These are phyloP conservation scores for Drosophila rhopaloa DNA, from an alignment of 1,140 invertebrate species.

Conservation along the genomic window DNA sequence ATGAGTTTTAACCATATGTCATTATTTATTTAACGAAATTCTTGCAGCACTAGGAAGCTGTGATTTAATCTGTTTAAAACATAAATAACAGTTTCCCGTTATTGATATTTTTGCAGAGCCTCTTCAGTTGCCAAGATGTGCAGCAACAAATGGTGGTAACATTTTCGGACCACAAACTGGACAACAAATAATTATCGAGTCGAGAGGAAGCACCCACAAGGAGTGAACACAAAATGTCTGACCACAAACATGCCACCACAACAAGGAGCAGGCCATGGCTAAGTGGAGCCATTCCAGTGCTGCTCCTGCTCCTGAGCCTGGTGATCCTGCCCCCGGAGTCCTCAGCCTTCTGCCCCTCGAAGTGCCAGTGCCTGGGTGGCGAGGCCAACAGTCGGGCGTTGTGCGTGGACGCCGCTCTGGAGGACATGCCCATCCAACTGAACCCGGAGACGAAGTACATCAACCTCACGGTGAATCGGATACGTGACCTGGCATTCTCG, in stretches of 20 bases:
- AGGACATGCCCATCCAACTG: slow-evolving; percentile 94
- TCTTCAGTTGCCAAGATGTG: slow-evolving; percentile 24
- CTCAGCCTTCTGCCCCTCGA: slow-evolving; percentile 90
- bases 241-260: slow-evolving; percentile 19
- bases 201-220: slow-evolving; percentile 15
- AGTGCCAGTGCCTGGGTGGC: slow-evolving; percentile 88
- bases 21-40: background rate
- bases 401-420: slow-evolving; percentile 91
- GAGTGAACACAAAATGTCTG: slow-evolving; percentile 37
- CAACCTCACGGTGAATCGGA: slow-evolving; percentile 91
- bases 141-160: slow-evolving; percentile 30
- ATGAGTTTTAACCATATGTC: background rate
- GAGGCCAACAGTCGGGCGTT: slow-evolving; percentile 90
- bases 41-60: background rate
- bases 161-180: slow-evolving; percentile 23
- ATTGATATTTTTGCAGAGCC: slow-evolving; percentile 6
- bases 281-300: slow-evolving; percentile 12
- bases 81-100: background rate
- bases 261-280: slow-evolving; percentile 19
- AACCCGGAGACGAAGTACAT: slow-evolving; percentile 93
- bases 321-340: slow-evolving; percentile 65
- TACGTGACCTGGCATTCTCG: slow-evolving; percentile 89
- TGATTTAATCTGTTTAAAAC: slow-evolving; percentile 1
- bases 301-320: slow-evolving; percentile 34
- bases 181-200: slow-evolving; percentile 22